Base-by-base conservation (phyloP, 2,113 vertebrate genomes). In the Microcebus murinus region DNA sequence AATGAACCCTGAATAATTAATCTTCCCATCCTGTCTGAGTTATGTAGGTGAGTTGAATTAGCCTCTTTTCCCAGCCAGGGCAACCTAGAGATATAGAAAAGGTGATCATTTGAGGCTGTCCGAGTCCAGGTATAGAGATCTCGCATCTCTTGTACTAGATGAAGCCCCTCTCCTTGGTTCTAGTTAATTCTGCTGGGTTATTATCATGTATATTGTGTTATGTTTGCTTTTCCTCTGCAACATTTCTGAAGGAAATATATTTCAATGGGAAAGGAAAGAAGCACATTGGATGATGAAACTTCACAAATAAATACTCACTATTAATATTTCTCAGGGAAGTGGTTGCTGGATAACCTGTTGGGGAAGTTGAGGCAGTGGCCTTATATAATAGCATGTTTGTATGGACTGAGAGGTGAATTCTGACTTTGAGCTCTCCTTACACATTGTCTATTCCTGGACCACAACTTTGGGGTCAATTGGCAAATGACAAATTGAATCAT, bases 1-100 rank as follows among this genome's bases (percentile, higher is more conserved):
- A 70, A 0, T 55, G 74, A 97, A 91, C 73, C 57, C 77, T 84
- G 77, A 86, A 93, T 95, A 94, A 97, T 87, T 97, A 83, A 96
- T 91, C 82, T 96, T 84, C 61, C 42, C 52, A 34, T 89, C 42
- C 3, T 61, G 50, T 95, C 63, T 90, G 87, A 70, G 45, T 93
- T 93, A 52, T 65, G 27, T 71, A 94, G 88, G 55, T 80, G 74
- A 96, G 55, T 74, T 59, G 82, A 95, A 73, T 93, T 84, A 91
- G 95, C 59, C 91, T 80, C 89, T 67, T 95, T 96, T 94, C 92
- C 73, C 25, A 65, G 61, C 8, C 25, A 80, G 63, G 21, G 29
- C 50, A 92, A 79, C 9, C 55, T n/a, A 39, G 23, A 93, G 70
- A 91, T 52, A 34, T 13, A n/a, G 0, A 57, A 73, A 57, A 76